Percentiles rank a stretch among this genome's conserved stretches.
phyloP scores from a whole-genome alignment of 2,113 vertebrate species.

The Ceyx margarethae region DNA sequence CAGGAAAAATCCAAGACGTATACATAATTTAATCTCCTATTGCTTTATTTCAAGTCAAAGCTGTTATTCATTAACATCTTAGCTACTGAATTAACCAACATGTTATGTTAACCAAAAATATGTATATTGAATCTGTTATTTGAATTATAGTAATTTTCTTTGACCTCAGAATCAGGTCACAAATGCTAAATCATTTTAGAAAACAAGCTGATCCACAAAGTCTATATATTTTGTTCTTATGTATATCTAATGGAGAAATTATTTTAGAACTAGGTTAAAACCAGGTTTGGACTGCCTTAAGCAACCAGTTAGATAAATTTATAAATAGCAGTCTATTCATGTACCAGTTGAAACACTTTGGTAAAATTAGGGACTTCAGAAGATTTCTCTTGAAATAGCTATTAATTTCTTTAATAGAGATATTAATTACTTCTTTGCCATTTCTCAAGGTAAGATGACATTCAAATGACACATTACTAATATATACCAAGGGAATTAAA shows the following conservation, averaged over 20 bases:
- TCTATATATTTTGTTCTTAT: not conserved
- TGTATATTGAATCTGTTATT: slow-evolving; percentile 2
- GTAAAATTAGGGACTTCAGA: slow-evolving; percentile 9
- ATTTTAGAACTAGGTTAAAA: not conserved
- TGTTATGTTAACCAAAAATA: slow-evolving; percentile 23
- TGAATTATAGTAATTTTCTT: not conserved
- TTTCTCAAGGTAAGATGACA: not conserved
- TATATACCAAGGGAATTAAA: not conserved
- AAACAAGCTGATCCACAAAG: not conserved
- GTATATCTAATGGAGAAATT: not conserved
- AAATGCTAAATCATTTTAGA: not conserved
- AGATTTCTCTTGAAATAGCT: not conserved
- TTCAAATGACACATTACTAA: slow-evolving; percentile 22
- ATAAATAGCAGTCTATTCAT: not conserved
- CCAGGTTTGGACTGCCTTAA: not conserved
- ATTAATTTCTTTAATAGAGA: slow-evolving; percentile 32
- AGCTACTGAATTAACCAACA: slow-evolving; percentile 33
- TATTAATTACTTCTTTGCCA: slow-evolving; percentile 38
- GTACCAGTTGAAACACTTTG: not conserved
- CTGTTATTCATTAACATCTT: slow-evolving; percentile 45
- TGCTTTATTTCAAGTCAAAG: slow-evolving; percentile 57
- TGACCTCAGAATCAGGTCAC: not conserved
- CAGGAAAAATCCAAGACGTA: not conserved
- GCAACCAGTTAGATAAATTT: not conserved
- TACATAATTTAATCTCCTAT: slow-evolving; percentile 54